phyloP scores from a whole-genome alignment of 2,888 invertebrate genomes.

The Tachina lurida region DNA sequence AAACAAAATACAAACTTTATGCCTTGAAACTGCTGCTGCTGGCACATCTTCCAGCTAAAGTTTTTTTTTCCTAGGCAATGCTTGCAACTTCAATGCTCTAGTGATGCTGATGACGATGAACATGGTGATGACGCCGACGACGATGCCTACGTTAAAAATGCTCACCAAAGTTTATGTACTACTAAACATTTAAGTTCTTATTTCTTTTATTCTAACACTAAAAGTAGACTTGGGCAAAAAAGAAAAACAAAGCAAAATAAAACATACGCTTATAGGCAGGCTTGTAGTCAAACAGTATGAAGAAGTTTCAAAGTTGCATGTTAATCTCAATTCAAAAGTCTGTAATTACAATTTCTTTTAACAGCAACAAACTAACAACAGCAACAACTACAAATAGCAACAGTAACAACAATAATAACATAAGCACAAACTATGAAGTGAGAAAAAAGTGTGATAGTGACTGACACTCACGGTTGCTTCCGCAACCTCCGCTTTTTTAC shows the following conservation, averaged over 20 bases:
- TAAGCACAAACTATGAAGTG: constrained; percentile 58
- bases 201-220: constrained; percentile 42
- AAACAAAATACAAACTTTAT: constrained; percentile 8
- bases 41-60: constrained; percentile 12
- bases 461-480: constrained; percentile 74
- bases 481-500: constrained; percentile 71
- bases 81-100: constrained; percentile 31
- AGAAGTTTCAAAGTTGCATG: constrained; percentile 77
- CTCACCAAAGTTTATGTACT: constrained; percentile 67
- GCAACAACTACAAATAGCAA: constrained; percentile 72
- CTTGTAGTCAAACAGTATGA: constrained; percentile 59
- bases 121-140: constrained; percentile 46
- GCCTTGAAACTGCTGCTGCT: constrained; percentile 36
- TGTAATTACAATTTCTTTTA: constrained; percentile 80
- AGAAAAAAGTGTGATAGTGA: constrained; percentile 74
- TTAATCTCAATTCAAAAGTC: constrained; percentile 81
- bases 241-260: constrained; percentile 16
- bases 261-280: constrained; percentile 46
- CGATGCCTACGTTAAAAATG: constrained; percentile 66
- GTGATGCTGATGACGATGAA: constrained; percentile 55
- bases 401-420: constrained; percentile 71
- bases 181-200: constrained; percentile 58
- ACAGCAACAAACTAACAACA: constrained; percentile 73
- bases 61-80: constrained; percentile 1
- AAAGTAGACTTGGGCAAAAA: constrained; percentile 25